Evolutionary conservation across 1,140 invertebrate genomes (phyloP).

Genomic region (Macrosteles quadrilineatus): DNA sequence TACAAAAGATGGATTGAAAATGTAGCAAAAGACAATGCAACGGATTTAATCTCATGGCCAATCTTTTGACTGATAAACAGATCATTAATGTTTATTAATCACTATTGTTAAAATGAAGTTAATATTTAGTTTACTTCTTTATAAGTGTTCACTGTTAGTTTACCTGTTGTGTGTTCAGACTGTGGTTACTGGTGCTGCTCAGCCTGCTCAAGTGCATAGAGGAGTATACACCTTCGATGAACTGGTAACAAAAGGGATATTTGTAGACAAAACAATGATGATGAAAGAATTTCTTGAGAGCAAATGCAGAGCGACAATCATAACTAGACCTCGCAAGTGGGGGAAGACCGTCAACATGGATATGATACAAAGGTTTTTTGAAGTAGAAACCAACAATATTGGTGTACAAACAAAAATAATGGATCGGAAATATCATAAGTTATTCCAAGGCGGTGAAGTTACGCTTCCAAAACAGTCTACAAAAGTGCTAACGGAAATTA

Average conservation of each 20-base stretch:
- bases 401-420: neutral
- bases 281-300: conserved; percentile 4
- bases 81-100: no score
- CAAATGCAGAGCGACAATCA: neutral
- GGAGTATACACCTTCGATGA: neutral
- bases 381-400: neutral
- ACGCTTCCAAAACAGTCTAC: neutral
- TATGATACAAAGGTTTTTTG: conserved; percentile 19
- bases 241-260: neutral
- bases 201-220: neutral
- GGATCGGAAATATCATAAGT: neutral
- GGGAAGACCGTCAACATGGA: conserved; percentile 10
- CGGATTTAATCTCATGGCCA: no score
- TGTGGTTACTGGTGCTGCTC: no score
- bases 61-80: no score
- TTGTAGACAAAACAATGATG: conserved; percentile 17
- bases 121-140: no score
- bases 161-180: no score
- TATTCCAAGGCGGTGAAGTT: conserved; percentile 2
- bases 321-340: conserved; percentile 18
- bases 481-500: neutral
- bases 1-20: no score
- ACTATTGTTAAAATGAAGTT: no score
- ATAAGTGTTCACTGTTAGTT: no score
- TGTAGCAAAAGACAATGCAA: no score